phyloP scores from a whole-genome alignment of 2,113 vertebrate genomes.

The Sterrhoptilus dennistouni region DNA sequence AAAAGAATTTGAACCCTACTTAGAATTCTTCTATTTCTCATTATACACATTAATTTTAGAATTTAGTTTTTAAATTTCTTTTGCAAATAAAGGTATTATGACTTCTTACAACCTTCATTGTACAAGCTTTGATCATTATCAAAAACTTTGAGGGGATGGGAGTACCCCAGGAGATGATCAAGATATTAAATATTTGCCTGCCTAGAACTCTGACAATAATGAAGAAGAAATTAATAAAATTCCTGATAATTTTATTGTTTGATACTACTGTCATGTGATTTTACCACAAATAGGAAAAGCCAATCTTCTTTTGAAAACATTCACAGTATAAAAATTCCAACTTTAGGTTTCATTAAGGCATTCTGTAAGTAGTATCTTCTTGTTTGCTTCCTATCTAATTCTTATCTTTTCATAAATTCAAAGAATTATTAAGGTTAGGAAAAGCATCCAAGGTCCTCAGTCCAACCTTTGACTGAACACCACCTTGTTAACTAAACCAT shows the following conservation, averaged over 20 bases:
- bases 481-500: not conserved
- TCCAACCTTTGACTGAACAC: not conserved
- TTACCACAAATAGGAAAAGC: not conserved
- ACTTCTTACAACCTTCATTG: not conserved
- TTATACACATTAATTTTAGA: not conserved
- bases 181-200: not conserved
- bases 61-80: not conserved
- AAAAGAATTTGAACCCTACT: not conserved
- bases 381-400: not conserved
- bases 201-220: not conserved
- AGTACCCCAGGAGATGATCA: accelerated
- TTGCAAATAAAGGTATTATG: not conserved
- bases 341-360: not conserved
- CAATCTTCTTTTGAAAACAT: not conserved
- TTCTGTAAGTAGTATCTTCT: not conserved
- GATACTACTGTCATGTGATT: not conserved
- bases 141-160: accelerated
- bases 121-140: not conserved
- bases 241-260: not conserved
- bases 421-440: not conserved
- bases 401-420: not conserved
- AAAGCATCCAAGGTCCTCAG: not conserved
- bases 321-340: not conserved
- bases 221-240: not conserved
- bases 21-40: not conserved